Evolutionary conservation across 2,888 invertebrate species (phyloP).

Genomic region (Idaea aversata): DNA sequence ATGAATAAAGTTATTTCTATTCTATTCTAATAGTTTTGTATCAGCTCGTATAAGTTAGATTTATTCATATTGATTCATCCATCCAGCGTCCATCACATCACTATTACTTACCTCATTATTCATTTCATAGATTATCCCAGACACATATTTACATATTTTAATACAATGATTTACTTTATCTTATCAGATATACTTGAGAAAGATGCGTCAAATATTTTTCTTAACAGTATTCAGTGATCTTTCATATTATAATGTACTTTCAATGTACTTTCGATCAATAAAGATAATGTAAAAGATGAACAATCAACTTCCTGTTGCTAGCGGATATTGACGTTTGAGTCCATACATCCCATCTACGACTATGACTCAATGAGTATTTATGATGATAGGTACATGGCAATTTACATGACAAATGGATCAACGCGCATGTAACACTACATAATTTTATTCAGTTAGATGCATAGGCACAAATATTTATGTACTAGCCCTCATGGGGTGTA

Average conservation of each 20-base stretch:
- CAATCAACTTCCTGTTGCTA: conserved; percentile 3
- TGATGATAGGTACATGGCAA: conserved; percentile 15
- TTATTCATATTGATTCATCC: no score
- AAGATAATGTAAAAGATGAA: conserved; percentile 1
- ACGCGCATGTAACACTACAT: background rate
- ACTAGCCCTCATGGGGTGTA: background rate
- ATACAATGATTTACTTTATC: background rate
- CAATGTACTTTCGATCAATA: background rate
- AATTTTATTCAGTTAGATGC: background rate
- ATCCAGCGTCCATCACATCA: no score
- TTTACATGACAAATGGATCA: conserved; percentile 35
- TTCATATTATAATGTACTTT: background rate
- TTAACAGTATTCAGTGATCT: background rate
- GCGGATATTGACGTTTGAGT: conserved; percentile 1
- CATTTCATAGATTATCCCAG: background rate
- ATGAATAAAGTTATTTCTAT: no score
- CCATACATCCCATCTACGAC: conserved; percentile 16
- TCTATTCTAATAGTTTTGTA: no score
- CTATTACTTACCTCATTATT: background rate
- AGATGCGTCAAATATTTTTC: background rate
- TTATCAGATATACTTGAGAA: background rate
- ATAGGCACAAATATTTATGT: background rate
- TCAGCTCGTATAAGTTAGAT: no score
- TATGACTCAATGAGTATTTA: conserved; percentile 41
- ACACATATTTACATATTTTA: background rate